A percentile compares a stretch with the other conserved stretches of the same genome.
Conservation (phyloP, 2,113 vertebrate genomes). For the Marmota flaviventris region DNA sequence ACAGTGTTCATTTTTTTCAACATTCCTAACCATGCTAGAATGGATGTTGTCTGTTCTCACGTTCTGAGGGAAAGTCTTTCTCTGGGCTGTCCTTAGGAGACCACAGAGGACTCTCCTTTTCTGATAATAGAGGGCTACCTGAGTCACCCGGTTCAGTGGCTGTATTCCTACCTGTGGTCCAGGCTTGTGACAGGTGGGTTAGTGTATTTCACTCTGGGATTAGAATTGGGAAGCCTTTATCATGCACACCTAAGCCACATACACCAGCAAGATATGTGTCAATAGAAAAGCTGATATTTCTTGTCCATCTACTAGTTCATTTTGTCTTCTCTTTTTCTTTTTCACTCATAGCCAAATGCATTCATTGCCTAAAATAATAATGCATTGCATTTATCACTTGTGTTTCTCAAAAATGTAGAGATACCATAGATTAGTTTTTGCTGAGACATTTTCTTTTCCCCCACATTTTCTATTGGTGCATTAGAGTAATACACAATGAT, state of each 20-base stretch:
- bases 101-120: not conserved
- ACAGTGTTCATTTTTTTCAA: not conserved
- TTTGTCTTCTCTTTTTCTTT: not conserved
- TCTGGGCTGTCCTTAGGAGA: not conserved
- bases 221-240: not conserved
- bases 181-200: not conserved
- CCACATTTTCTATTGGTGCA: too few species aligned
- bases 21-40: not conserved
- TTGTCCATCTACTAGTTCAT: not conserved
- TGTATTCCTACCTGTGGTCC: not conserved
- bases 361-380: too few species aligned
- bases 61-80: too few species aligned
- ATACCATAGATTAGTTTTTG: too few species aligned
- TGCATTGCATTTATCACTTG: too few species aligned
- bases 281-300: not conserved
- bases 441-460: too few species aligned
- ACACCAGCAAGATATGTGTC: not conserved
- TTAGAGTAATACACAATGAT: too few species aligned
- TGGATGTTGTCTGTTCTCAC: not conserved
- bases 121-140: not conserved
- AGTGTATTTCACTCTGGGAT: not conserved
- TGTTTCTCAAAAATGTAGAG: too few species aligned
- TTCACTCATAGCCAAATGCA: too few species aligned
- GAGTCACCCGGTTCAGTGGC: not conserved
- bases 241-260: not conserved